Evolutionary conservation across 2,113 vertebrate genomes (phyloP).

Genomic region (Pycnonotus jocosus): DNA sequence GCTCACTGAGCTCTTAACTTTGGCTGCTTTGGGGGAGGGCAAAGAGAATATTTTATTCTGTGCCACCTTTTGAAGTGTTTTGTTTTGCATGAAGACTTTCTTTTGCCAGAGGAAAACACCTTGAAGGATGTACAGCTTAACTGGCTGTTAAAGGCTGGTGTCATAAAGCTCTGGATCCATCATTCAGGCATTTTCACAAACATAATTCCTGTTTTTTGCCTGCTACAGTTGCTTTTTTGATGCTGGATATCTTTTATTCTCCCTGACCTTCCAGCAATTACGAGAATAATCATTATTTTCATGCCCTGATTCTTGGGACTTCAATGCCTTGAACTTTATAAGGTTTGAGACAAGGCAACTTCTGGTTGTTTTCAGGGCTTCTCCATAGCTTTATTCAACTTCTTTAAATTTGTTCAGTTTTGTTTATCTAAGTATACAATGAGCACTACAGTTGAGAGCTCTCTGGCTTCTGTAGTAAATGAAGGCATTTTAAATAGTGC

Average conservation of each 20-base stretch:
- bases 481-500: neutral
- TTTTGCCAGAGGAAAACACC: neutral
- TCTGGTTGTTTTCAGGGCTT: neutral
- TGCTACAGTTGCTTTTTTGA: neutral
- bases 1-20: constrained; percentile 23
- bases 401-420: neutral
- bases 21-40: constrained; percentile 26
- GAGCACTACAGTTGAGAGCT: neutral
- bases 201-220: neutral
- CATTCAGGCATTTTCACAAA: neutral
- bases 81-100: neutral
- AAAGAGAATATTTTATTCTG: constrained; percentile 28
- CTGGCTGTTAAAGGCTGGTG: neutral
- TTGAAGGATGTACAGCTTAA: neutral
- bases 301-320: neutral
- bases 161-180: neutral
- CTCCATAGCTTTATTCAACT: neutral
- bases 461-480: neutral
- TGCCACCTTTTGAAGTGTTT: constrained; percentile 8
- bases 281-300: neutral
- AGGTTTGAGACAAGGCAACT: neutral
- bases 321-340: neutral
- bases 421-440: fast-evolving
- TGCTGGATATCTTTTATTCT: neutral
- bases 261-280: neutral